Evolutionary conservation across 2,797 vertebrate species (phyloP).

Genomic region (Fratercula arctica): DNA sequence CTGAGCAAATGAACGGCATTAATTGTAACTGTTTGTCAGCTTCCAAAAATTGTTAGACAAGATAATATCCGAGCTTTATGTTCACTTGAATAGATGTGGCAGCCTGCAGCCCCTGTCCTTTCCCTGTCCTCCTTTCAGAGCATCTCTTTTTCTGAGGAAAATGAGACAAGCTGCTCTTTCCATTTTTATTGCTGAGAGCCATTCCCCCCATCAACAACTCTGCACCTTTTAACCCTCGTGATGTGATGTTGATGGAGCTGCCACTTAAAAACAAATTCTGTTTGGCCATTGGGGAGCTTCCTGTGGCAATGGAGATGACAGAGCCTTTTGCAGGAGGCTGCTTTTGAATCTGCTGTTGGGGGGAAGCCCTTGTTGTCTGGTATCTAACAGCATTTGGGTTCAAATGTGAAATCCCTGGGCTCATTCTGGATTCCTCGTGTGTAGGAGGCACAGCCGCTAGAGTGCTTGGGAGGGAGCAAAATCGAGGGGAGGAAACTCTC

Average conservation of each 20-base stretch:
- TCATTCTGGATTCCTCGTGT: constrained; percentile 32
- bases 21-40: constrained; percentile 41
- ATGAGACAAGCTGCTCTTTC: constrained; percentile 6
- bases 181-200: constrained; percentile 25
- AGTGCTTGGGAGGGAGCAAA: neutral
- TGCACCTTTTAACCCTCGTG: constrained; percentile 23
- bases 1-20: neutral
- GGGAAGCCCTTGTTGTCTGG: neutral
- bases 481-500: neutral
- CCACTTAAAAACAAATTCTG: constrained; percentile 49
- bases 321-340: constrained; percentile 3
- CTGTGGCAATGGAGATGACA: neutral
- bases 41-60: constrained; percentile 39
- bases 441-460: neutral
- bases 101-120: neutral
- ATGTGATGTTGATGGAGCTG: constrained; percentile 57
- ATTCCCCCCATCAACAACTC: neutral
- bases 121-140: neutral
- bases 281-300: constrained; percentile 33
- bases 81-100: neutral
- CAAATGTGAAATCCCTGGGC: constrained; percentile 33
- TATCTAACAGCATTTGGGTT: constrained; percentile 21
- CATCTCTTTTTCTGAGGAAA: constrained; percentile 10
- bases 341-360: neutral
- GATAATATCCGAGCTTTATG: neutral